Conservation (phyloP, 2,888 invertebrate species). For the Epiblema foenella region DNA sequence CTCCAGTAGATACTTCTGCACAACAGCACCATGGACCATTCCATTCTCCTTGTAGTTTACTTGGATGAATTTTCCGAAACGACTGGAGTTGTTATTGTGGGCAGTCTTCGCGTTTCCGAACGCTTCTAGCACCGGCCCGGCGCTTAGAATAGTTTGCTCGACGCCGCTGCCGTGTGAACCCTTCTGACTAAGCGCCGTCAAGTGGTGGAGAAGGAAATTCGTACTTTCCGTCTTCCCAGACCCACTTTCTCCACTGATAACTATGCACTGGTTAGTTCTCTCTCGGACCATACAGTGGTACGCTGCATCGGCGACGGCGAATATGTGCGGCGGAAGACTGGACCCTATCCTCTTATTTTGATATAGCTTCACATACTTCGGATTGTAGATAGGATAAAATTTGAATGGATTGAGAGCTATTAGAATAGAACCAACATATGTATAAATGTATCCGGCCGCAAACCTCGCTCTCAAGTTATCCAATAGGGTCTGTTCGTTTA, state of each 20-base stretch:
- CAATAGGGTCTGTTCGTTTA: slow-evolving; percentile 96
- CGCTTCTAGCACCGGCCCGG: slow-evolving; percentile 98
- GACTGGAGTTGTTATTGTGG: slow-evolving; percentile 98
- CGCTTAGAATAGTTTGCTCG: slow-evolving; percentile 97
- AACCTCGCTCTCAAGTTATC: slow-evolving; percentile 96
- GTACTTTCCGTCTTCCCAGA: slow-evolving; percentile 99
- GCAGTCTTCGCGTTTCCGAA: slow-evolving; percentile 99
- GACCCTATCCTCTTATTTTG: slow-evolving; percentile 96
- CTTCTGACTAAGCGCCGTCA: slow-evolving; percentile 97
- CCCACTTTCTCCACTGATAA: slow-evolving; percentile 97
- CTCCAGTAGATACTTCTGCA: slow-evolving; percentile 97
- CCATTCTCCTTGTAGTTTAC: slow-evolving; percentile 99
- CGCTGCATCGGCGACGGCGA: slow-evolving; percentile 97
- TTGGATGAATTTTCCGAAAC: slow-evolving; percentile 99
- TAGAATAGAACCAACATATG: slow-evolving; percentile 97
- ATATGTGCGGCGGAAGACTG: slow-evolving; percentile 97
- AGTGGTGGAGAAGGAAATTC: slow-evolving; percentile 96
- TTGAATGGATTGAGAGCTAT: slow-evolving; percentile 97
- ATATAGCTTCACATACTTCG: slow-evolving; percentile 97
- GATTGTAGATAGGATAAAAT: slow-evolving; percentile 99
- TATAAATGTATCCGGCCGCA: slow-evolving; percentile 96
- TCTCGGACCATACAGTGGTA: slow-evolving; percentile 97
- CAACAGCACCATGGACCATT: slow-evolving; percentile 98
- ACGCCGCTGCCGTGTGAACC: slow-evolving; percentile 97
- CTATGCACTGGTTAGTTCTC: slow-evolving; percentile 95